Conservation (phyloP, 2,113 vertebrate species). For the Pyxicephalus adspersus region DNA sequence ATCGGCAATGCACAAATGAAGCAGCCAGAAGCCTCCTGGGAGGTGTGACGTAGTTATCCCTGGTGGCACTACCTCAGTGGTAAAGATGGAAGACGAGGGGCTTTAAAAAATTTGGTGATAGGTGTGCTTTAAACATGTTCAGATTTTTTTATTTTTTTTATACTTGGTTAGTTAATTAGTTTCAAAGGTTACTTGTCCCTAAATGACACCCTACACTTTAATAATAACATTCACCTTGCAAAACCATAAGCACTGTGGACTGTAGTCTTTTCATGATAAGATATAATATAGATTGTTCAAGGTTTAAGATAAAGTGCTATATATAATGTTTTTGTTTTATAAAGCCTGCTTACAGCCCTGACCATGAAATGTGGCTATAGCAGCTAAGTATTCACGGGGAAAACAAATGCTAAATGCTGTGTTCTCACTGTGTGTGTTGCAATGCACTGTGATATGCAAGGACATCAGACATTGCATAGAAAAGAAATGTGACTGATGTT, state of each 20-base stretch:
- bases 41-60: too few relatives aligned
- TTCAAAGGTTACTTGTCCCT: constrained; percentile 17
- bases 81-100: too few relatives aligned
- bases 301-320: constrained; percentile 26
- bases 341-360: neutral
- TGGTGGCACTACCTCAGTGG: too few relatives aligned
- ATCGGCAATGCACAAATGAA: too few relatives aligned
- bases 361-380: neutral
- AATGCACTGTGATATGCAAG: neutral
- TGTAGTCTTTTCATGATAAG: neutral
- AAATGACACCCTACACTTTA: neutral
- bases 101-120: too few relatives aligned
- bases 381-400: neutral
- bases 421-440: too few relatives aligned
- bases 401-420: neutral
- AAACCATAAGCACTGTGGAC: neutral
- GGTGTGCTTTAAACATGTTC: too few relatives aligned
- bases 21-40: too few relatives aligned
- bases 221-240: neutral
- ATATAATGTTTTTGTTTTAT: neutral
- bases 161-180: too few relatives aligned
- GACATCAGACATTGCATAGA: too few relatives aligned
- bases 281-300: neutral
- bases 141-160: too few relatives aligned
- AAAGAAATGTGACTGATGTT: too few relatives aligned